Base-by-base conservation (phyloP, 2,888 invertebrate species). In the Acanthosepion esculentum region DNA sequence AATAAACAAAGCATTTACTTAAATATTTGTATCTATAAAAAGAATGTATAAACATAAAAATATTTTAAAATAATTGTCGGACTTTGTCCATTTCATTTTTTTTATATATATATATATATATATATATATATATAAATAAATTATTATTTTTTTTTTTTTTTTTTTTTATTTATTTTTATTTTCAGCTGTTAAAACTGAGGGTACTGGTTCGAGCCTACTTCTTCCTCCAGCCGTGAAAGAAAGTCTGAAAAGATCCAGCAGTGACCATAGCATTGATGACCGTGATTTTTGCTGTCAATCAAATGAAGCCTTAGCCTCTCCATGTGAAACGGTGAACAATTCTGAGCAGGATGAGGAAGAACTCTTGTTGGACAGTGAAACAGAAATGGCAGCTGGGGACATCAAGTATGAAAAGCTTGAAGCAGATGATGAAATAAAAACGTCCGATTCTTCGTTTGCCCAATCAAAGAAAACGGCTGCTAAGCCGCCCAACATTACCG, bases 401-500 rank as follows among this genome's bases (percentile, higher is more conserved):
- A 23, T 64, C 23, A 64, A 94, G 26, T 94, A 64, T 8, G 94
- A 94, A 64, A 48, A 59, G 4, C 41, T 64, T n/a, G 94, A 64
- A 26, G 94, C 94, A 3, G 94, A 64, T 23, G 94, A 94, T 1
- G 64, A n/a, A 91, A 33, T 94, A 50, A 55, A 95, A 95, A 94
- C 95, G 95, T 10, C 95, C 95, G 6, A 96, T 96, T 5, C 96
- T 96, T 95, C 96, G 96, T 15, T 95, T 96, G 94, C 96, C 96
- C 23, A 41, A 95, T 48, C 96, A 95, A n/a, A 95, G 95, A 93
- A 96, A 96, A 94, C 96, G 96, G 50, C 96, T 96, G 94, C 95
- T 0, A 97, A 97, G 95, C 97, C 97, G 15, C 97, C 97, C 1
- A 97, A 97, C 95, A 96, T 97, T n/a, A 95, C 97, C 26, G 95